Evolutionary conservation across 2,888 invertebrate genomes (phyloP).

Genomic region (Pinctada fucata): DNA sequence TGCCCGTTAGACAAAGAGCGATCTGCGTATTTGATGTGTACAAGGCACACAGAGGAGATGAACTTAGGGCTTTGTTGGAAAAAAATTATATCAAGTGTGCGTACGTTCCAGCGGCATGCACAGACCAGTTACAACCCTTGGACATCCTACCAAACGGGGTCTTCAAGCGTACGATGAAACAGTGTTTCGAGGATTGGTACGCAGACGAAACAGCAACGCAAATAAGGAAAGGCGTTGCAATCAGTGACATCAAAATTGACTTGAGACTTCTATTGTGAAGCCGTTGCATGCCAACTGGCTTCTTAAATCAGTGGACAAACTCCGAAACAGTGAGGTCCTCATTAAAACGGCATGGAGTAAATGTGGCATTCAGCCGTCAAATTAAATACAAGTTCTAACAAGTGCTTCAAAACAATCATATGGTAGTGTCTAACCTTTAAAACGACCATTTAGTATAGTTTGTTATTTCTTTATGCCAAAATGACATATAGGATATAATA

Average conservation of each 20-base stretch:
- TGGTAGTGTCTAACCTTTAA: no score
- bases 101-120: constrained; percentile 7
- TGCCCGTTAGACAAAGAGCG: not conserved
- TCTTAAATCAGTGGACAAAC: no score
- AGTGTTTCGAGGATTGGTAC: constrained; percentile 2
- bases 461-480: no score
- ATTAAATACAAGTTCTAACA: no score
- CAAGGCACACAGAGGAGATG: no score
- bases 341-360: no score
- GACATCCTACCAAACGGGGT: not conserved
- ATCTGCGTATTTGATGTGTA: not conserved
- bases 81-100: not conserved
- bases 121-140: constrained; percentile 11
- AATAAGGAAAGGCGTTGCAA: not conserved
- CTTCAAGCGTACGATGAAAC: not conserved
- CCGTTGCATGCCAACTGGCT: not conserved
- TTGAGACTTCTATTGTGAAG: not conserved
- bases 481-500: not conserved
- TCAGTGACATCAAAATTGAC: constrained; percentile 4
- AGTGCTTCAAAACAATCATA: no score
- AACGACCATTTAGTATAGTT: no score
- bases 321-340: no score
- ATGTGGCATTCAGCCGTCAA: no score
- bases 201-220: not conserved
- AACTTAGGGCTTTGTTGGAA: not conserved